phyloP scores from a whole-genome alignment of 2,113 vertebrate species.

The Meriones unguiculatus region DNA sequence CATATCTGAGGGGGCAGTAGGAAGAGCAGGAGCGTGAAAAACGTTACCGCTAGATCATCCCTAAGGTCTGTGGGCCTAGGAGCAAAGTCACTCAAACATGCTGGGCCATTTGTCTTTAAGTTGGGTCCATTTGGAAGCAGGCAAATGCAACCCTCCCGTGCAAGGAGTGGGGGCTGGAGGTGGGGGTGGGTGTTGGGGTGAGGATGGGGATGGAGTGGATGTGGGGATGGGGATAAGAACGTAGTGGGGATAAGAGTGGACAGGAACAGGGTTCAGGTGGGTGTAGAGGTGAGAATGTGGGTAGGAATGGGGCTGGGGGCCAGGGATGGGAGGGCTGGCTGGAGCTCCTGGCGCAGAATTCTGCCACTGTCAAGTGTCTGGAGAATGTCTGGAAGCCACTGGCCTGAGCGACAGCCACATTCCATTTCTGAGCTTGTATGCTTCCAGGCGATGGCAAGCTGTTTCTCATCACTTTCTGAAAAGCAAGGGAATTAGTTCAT shows the following conservation, averaged over 20 bases:
- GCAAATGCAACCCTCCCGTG: neutral
- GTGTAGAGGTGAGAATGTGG: neutral
- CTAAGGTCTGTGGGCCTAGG: neutral
- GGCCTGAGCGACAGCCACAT: neutral
- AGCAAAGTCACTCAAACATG: neutral
- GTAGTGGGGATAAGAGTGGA: too few relatives aligned
- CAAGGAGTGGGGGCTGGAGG: neutral
- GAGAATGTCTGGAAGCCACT: neutral
- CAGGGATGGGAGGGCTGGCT: neutral
- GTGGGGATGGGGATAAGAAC: too few relatives aligned
- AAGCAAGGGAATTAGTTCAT: constrained; percentile 17
- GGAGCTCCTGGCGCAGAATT: neutral
- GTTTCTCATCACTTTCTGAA: neutral
- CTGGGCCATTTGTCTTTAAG: neutral
- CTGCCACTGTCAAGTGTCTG: neutral
- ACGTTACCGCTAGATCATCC: neutral
- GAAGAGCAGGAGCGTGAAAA: neutral
- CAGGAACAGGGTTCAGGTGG: too few relatives aligned
- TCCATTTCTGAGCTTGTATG: neutral
- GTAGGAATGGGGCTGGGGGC: neutral
- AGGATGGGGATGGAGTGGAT: neutral
- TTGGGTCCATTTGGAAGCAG: neutral
- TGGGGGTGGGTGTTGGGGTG: neutral
- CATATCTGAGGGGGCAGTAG: neutral
- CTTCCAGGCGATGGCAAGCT: neutral